A percentile compares a stretch with the other conserved stretches of the same genome.
These are phyloP conservation scores for Stenolophus ochropezus DNA, from an alignment of 2,888 invertebrate species.

Conservation along the genomic window DNA sequence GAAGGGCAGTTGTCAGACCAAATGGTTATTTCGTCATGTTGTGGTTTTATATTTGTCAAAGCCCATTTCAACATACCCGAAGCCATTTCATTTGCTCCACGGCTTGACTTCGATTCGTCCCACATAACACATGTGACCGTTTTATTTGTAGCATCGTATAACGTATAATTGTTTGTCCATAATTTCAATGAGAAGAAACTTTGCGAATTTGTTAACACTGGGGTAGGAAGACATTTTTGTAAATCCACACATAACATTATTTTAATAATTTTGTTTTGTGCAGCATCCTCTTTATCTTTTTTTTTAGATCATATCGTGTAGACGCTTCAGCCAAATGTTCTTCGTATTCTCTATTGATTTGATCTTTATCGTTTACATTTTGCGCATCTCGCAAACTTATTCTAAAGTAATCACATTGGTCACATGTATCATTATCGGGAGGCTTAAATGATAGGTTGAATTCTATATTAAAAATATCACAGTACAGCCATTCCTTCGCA, in stretches of 20 bases:
- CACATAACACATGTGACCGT: constrained; percentile 61
- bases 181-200: constrained; percentile 63
- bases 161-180: constrained; percentile 63
- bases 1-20: constrained; percentile 63
- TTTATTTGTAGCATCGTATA: constrained; percentile 61
- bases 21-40: constrained; percentile 59
- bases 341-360: constrained; percentile 51
- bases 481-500: constrained; percentile 61
- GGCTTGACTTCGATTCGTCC: constrained; percentile 62
- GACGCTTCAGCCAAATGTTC: constrained; percentile 60
- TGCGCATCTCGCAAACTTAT: constrained; percentile 38
- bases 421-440: constrained; percentile 61
- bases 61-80: constrained; percentile 62
- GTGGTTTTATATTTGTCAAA: background rate
- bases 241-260: constrained; percentile 60
- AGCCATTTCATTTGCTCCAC: constrained; percentile 63
- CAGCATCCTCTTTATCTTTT: constrained; percentile 46
- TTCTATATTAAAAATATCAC: constrained; percentile 61
- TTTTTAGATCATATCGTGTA: constrained; percentile 61
- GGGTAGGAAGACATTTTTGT: constrained; percentile 63
- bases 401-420: constrained; percentile 52
- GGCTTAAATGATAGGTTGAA: constrained; percentile 60
- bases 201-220: constrained; percentile 60
- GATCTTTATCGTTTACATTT: constrained; percentile 11
- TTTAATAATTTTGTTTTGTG: background rate